phyloP scores from a whole-genome alignment of 2,113 vertebrate species.

The Phoenicopterus ruber region DNA sequence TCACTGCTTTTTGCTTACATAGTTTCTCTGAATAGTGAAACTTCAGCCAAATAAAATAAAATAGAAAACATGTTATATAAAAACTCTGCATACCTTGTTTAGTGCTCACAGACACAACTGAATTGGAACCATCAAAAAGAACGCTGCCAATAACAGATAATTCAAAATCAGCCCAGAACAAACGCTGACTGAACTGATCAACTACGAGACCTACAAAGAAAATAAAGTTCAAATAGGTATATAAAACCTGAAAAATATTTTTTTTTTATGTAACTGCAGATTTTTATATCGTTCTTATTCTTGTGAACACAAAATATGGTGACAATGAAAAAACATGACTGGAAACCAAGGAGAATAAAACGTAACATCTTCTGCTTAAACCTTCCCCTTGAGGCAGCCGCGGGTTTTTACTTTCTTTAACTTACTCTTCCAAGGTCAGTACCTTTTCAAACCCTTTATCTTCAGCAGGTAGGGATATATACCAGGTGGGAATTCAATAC shows the following conservation, averaged over 20 bases:
- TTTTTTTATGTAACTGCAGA: not conserved
- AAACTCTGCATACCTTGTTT: slow-evolving; percentile 82
- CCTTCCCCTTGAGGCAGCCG: not conserved
- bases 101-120: slow-evolving; percentile 83
- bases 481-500: not conserved
- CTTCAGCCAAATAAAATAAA: not conserved
- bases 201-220: slow-evolving; percentile 85
- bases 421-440: not conserved
- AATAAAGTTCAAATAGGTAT: not conserved
- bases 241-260: not conserved
- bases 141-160: slow-evolving; percentile 92
- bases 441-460: not conserved
- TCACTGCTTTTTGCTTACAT: not conserved
- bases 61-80: not conserved
- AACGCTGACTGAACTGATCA: slow-evolving; percentile 91
- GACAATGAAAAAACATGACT: not conserved
- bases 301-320: not conserved
- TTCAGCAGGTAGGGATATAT: not conserved
- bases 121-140: slow-evolving; percentile 88
- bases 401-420: not conserved
- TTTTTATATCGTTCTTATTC: not conserved
- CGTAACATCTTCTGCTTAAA: not conserved
- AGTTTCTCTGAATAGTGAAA: not conserved
- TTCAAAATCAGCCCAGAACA: slow-evolving; percentile 97
- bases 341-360: not conserved